phyloP scores from a whole-genome alignment of 1,140 invertebrate species.

The Galendromus occidentalis region DNA sequence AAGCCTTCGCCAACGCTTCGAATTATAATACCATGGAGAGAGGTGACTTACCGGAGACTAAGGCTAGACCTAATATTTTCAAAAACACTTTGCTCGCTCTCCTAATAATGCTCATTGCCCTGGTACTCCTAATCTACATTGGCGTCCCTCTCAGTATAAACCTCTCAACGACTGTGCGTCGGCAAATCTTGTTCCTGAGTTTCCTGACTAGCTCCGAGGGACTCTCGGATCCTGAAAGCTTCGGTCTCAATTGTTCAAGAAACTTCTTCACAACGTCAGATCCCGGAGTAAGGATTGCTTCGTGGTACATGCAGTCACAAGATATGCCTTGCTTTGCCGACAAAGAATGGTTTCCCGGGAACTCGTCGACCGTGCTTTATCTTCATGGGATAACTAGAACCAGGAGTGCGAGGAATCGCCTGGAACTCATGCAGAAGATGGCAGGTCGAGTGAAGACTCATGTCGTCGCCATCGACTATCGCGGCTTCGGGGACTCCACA shows the following conservation, averaged over 20 bases:
- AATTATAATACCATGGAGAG: too few species aligned
- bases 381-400: slow-evolving; percentile 11
- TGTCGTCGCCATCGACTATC: slow-evolving; percentile 13
- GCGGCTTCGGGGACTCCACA: slow-evolving; percentile 15
- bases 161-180: neutral
- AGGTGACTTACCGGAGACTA: too few species aligned
- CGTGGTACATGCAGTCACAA: slow-evolving; percentile 15
- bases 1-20: too few species aligned
- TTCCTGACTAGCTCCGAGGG: neutral
- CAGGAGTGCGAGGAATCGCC: neutral
- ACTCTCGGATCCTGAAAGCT: slow-evolving; percentile 15
- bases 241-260: slow-evolving; percentile 16
- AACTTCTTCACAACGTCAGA: slow-evolving; percentile 8
- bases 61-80: too few species aligned
- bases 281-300: slow-evolving; percentile 11
- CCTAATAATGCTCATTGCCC: too few species aligned
- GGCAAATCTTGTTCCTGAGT: neutral
- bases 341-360: neutral
- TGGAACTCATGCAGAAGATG: slow-evolving; percentile 10
- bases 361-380: slow-evolving; percentile 10
- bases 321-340: neutral
- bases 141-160: neutral
- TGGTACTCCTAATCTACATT: neutral
- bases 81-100: too few species aligned
- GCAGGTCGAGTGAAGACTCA: slow-evolving; percentile 1